phyloP scores from a whole-genome alignment of 2,888 invertebrate species.

The Drosophila diplacantha region DNA sequence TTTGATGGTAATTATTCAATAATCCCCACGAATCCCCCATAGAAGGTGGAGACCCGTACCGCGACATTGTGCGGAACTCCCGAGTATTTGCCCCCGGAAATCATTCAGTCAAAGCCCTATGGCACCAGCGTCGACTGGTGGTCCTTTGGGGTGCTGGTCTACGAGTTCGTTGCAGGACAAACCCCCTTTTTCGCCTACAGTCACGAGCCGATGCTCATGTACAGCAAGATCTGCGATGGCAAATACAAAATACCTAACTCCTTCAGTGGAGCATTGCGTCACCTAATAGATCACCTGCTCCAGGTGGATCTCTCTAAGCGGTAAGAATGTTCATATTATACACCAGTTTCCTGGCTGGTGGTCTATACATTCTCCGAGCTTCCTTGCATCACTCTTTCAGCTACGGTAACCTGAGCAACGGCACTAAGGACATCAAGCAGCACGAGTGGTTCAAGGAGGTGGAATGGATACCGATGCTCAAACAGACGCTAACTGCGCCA shows the following conservation, averaged over 20 bases:
- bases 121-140: constrained; percentile 98
- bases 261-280: constrained; percentile 89
- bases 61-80: constrained; percentile 98
- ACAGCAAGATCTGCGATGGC: constrained; percentile 94
- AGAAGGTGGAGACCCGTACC: constrained; percentile 83
- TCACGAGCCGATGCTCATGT: constrained; percentile 94
- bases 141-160: constrained; percentile 93
- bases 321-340: constrained; percentile 39
- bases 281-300: constrained; percentile 88
- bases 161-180: constrained; percentile 94
- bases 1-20: too few species aligned
- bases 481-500: constrained; percentile 83
- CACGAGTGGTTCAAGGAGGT: constrained; percentile 91
- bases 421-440: constrained; percentile 90
- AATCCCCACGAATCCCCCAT: too few species aligned
- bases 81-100: constrained; percentile 96
- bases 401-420: constrained; percentile 91
- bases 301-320: constrained; percentile 89
- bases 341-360: too few species aligned
- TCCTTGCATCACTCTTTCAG: constrained; percentile 76
- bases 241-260: constrained; percentile 91
- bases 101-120: constrained; percentile 93
- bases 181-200: constrained; percentile 88
- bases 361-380: background rate
- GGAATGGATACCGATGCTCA: constrained; percentile 90